phyloP scores from a whole-genome alignment of 2,888 invertebrate species.

The Diaperis boleti region DNA sequence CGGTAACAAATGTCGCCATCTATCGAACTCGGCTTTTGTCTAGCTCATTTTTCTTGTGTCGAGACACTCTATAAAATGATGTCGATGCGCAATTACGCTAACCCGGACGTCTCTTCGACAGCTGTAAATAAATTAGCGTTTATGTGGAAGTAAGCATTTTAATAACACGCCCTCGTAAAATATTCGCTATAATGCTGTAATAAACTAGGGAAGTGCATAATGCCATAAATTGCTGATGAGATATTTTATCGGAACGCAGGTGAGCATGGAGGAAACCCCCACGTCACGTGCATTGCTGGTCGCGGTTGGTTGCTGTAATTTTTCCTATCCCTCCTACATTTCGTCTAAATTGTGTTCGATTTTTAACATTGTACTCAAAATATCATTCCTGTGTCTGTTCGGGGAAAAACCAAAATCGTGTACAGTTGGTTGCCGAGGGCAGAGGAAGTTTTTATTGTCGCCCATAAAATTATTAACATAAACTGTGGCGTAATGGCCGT shows the following conservation, averaged over 20 bases:
- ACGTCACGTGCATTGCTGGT: slow-evolving; percentile 4
- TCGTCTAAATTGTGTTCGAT: no score
- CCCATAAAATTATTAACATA: slow-evolving; percentile 48
- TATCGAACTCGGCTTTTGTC: slow-evolving; percentile 49
- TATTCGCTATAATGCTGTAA: slow-evolving; percentile 45
- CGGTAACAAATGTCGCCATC: slow-evolving; percentile 69
- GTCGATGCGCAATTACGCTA: slow-evolving; percentile 4
- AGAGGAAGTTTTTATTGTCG: slow-evolving; percentile 21
- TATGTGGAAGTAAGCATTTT: slow-evolving; percentile 1
- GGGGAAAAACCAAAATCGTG: no score
- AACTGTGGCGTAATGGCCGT: slow-evolving; percentile 47
- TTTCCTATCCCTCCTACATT: slow-evolving; percentile 27
- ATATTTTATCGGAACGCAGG: slow-evolving; percentile 25
- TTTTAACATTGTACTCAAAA: no score
- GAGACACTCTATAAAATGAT: slow-evolving; percentile 8
- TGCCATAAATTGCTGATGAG: slow-evolving; percentile 24
- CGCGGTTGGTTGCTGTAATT: not conserved
- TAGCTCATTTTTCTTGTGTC: slow-evolving; percentile 17
- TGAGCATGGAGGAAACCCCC: slow-evolving; percentile 6
- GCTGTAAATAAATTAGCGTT: slow-evolving; percentile 7
- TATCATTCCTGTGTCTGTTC: no score
- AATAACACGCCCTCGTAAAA: slow-evolving; percentile 31
- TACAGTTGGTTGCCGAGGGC: no score
- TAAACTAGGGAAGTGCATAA: slow-evolving; percentile 20
- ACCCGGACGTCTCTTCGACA: not conserved